Evolutionary conservation across 2,113 vertebrate species (phyloP).

Genomic region (Ardeotis arabs): DNA sequence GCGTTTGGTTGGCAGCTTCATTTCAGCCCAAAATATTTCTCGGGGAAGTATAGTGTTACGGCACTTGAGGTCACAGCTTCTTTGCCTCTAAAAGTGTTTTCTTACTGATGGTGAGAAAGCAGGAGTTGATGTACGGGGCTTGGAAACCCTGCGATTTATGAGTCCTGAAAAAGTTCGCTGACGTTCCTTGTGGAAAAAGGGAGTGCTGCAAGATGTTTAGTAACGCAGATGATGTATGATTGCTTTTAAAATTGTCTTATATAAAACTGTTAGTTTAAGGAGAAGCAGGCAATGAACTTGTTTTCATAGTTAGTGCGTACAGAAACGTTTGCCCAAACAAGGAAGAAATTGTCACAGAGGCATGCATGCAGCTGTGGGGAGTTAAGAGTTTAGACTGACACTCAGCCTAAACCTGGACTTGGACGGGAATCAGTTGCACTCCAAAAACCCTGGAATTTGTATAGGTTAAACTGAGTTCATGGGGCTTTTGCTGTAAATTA

Average conservation of each 20-base stretch:
- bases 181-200: not conserved
- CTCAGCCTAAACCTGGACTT: not conserved
- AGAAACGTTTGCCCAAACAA: not conserved
- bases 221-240: not conserved
- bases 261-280: not conserved
- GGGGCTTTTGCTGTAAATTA: not conserved
- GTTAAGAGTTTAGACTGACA: not conserved
- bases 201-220: not conserved
- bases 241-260: not conserved
- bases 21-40: not conserved
- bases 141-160: not conserved
- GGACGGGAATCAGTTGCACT: not conserved
- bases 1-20: not conserved
- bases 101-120: not conserved
- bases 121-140: not conserved
- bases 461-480: not conserved
- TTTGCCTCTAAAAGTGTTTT: not conserved
- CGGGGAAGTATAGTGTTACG: not conserved
- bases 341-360: not conserved
- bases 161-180: not conserved
- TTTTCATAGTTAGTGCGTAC: accelerated
- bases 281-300: not conserved
- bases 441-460: not conserved
- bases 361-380: not conserved
- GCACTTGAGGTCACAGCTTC: not conserved